These are phyloP conservation scores for Chelon auratus DNA, from an alignment of 2,797 vertebrate species.

Conservation along the genomic window DNA sequence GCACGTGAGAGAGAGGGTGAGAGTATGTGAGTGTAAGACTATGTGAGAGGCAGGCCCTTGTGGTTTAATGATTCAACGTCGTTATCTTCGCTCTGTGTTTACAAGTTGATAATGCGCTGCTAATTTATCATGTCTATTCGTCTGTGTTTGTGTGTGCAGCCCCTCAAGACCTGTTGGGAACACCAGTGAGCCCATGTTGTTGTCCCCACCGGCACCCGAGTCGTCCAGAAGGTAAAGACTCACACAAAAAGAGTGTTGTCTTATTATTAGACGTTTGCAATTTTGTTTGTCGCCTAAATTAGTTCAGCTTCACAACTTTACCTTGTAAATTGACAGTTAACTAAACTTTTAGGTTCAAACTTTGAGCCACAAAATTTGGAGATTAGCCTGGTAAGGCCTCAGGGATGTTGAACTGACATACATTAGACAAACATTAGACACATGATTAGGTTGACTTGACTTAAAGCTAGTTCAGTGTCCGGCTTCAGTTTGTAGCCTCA, in stretches of 20 bases:
- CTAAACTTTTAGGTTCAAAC: no score
- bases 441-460: no score
- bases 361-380: no score
- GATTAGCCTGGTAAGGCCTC: no score
- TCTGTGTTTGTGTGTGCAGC: slow-evolving; percentile 63
- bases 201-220: slow-evolving; percentile 85
- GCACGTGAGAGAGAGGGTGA: slow-evolving; percentile 57
- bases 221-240: slow-evolving; percentile 89
- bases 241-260: no score
- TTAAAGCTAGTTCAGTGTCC: no score
- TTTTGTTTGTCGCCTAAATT: background rate
- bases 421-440: no score
- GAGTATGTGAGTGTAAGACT: slow-evolving; percentile 43
- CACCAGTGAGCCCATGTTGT: slow-evolving; percentile 88
- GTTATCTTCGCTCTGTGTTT: slow-evolving; percentile 14
- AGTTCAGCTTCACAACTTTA: no score
- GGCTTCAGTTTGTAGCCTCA: no score
- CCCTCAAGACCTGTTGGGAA: slow-evolving; percentile 75
- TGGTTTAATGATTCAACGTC: slow-evolving; percentile 24
- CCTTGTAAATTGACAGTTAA: no score
- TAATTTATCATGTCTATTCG: background rate
- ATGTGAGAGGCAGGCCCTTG: slow-evolving; percentile 38
- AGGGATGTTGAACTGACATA: no score
- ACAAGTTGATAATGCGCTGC: slow-evolving; percentile 19
- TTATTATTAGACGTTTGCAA: background rate